Evolutionary conservation across 1,140 invertebrate genomes (phyloP), one percentile per base, ranked within the genome.

Genomic region (Holcopasites calliopsidis): DNA sequence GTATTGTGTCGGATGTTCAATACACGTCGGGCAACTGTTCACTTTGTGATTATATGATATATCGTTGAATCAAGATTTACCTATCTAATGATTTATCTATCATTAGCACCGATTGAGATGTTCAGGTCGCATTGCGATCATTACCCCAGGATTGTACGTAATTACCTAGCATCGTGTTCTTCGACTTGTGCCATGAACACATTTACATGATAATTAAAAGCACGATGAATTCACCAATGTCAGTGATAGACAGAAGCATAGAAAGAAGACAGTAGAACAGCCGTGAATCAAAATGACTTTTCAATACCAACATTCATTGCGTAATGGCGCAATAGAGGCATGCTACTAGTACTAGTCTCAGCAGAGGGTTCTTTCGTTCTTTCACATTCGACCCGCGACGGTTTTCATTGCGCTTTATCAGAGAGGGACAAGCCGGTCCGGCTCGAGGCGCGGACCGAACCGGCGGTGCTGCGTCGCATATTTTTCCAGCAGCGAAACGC

Each of bases 401-500:
- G 65, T 42, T 77, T 77, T 77, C 69, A 60, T 77, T 33, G 69
- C 61, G 49, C 50, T 77, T 76, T 58, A 69, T 80, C 77, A 52
- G 71, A 77, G 52, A 68, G 69, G 69, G 31, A 68, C 76, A 62
- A 66, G 57, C 77, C 33, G 26, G 42, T 35, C 35, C 68, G 66
- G 54, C 61, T 79, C 61, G 69, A 62, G 28, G 42, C 21, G 57
- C 28, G 40, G 69, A 49, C 40, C 21, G 62, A 61, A 61, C 33
- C 57, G 60, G 65, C 54, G 62, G 70, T 49, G 77, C 66, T 66
- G 76, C 72, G 64, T 76, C 77, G 79, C 70, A 78, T 82, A 78
- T 82, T 83, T 82, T 74, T 31, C 55, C 50, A 23, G 18, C n/a
- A 28, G 16, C 5, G 35, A 55, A 11, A n/a, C 21, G 57, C 42